phyloP scores from a whole-genome alignment of 1,140 invertebrate genomes.

The Drosophila bocqueti region DNA sequence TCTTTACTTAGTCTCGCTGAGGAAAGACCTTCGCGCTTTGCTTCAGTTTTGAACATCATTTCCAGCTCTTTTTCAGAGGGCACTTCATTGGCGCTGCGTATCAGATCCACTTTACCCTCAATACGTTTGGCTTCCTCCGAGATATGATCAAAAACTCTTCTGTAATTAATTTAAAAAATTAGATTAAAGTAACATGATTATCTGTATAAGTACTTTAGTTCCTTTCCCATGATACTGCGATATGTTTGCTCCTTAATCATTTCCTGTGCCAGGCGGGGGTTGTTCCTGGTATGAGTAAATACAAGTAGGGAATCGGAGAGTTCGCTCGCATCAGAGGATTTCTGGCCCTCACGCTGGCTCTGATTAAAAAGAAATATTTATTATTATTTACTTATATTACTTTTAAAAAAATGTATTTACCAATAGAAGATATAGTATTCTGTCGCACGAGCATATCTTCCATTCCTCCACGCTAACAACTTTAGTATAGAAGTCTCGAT shows the following conservation, averaged over 20 bases:
- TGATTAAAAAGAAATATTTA: background rate
- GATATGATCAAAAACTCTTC: background rate
- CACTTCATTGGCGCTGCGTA: slow-evolving; percentile 9
- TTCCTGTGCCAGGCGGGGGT: background rate
- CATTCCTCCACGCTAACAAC: background rate
- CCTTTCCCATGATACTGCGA: background rate
- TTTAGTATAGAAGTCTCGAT: fast-evolving
- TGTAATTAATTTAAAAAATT: background rate
- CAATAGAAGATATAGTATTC: slow-evolving; percentile 11
- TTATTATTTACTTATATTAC: too few relatives aligned
- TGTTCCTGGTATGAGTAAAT: slow-evolving; percentile 17
- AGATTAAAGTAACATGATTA: too few relatives aligned
- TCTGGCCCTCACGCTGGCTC: background rate
- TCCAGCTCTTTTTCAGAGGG: background rate
- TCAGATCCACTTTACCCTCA: background rate
- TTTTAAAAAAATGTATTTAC: background rate
- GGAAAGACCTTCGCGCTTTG: background rate
- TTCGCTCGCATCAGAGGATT: background rate
- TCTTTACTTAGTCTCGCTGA: background rate
- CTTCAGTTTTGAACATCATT: background rate
- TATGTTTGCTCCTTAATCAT: background rate
- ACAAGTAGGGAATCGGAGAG: slow-evolving; percentile 18
- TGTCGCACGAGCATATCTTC: background rate
- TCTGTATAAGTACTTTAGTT: background rate
- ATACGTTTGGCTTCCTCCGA: background rate